Percentiles rank a stretch among this genome's conserved stretches.
These are phyloP conservation scores for Pantherophis alleghaniensis DNA, from an alignment of 2,797 vertebrate genomes.

Conservation along the genomic window DNA sequence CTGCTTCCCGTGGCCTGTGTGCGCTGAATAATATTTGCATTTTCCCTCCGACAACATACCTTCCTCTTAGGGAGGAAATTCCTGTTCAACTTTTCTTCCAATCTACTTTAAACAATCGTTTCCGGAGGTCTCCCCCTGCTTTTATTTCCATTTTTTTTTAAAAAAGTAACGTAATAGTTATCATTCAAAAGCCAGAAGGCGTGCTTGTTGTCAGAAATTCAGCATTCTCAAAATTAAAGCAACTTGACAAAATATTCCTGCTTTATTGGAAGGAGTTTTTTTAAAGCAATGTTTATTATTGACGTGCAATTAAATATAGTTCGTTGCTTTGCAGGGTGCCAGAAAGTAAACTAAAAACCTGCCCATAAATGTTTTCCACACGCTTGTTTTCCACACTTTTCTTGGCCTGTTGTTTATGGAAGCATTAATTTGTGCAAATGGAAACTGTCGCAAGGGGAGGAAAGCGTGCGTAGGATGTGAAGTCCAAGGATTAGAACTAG, in stretches of 20 bases:
- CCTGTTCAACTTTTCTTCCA: conserved; percentile 69
- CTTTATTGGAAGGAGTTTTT: background rate
- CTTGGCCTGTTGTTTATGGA: background rate
- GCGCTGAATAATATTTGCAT: conserved; percentile 75
- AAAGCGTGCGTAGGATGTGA: background rate
- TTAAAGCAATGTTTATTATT: background rate
- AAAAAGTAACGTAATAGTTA: background rate
- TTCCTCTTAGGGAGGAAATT: conserved; percentile 81
- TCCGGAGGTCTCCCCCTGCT: conserved; percentile 75
- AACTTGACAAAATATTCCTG: background rate
- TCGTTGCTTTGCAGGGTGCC: background rate
- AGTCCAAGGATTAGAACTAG: background rate
- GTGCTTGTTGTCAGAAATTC: background rate
- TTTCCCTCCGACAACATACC: conserved; percentile 62
- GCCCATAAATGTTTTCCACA: background rate
- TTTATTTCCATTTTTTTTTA: conserved; percentile 29
- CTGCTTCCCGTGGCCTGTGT: conserved; percentile 67
- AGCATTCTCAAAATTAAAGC: background rate
- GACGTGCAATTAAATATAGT: background rate
- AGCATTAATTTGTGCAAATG: background rate
- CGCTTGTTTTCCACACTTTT: background rate
- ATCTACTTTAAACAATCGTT: conserved; percentile 74
- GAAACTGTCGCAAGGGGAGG: background rate
- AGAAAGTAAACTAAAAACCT: background rate
- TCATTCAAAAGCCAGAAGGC: background rate